Evolutionary conservation across 2,888 invertebrate species (phyloP).

Genomic region (Polia nebulosa): DNA sequence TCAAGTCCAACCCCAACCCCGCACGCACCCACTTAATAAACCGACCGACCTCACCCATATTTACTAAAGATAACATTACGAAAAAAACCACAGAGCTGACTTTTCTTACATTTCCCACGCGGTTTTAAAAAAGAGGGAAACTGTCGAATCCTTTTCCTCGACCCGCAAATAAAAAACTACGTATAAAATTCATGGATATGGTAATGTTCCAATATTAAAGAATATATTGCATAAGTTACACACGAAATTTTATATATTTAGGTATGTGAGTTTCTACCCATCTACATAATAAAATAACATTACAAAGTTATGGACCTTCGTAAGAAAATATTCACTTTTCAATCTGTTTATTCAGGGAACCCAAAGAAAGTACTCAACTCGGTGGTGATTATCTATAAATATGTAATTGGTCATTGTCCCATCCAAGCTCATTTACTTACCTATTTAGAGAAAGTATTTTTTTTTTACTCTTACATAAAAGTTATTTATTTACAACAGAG

Average conservation of each 20-base stretch:
- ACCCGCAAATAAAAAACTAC: conserved; percentile 43
- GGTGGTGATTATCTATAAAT: too few species aligned
- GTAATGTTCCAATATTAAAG: conserved; percentile 60
- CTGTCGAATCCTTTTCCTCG: conserved; percentile 39
- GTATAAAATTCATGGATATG: conserved; percentile 66
- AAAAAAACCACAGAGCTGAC: conserved; percentile 59
- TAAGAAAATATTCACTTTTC: not conserved
- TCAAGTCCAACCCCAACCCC: conserved; percentile 69
- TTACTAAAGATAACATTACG: conserved; percentile 73
- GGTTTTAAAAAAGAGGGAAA: conserved; percentile 55
- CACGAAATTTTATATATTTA: conserved; percentile 8
- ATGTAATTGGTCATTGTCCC: not conserved
- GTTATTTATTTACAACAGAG: too few species aligned
- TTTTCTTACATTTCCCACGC: conserved; percentile 62
- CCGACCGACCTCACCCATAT: conserved; percentile 70
- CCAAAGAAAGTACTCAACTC: not conserved
- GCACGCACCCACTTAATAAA: conserved; percentile 74
- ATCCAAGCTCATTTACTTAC: not conserved
- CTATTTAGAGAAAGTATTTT: not conserved
- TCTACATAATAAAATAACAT: not conserved
- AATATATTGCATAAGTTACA: conserved; percentile 46
- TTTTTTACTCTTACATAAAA: too few species aligned
- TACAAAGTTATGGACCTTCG: not conserved
- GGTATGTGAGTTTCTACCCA: conserved; percentile 8
- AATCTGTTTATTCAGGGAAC: conserved; percentile 1